Conservation (phyloP, 2,113 vertebrate species). For the Chiloscyllium plagiosum region DNA sequence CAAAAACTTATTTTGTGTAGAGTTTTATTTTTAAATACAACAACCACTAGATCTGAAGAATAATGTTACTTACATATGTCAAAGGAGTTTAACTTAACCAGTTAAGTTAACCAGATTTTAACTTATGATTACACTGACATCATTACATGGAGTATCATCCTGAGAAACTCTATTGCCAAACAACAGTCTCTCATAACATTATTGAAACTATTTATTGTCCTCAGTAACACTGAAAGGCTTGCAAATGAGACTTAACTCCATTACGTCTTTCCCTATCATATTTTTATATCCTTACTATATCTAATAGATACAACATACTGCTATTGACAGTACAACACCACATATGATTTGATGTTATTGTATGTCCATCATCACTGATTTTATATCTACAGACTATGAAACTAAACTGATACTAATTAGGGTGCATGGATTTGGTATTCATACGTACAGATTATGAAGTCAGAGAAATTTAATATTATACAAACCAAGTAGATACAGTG, state of each 20-base stretch:
- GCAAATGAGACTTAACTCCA: background rate
- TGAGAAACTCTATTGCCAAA: background rate
- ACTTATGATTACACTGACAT: background rate
- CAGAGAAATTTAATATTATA: background rate
- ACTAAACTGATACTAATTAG: background rate
- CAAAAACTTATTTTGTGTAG: constrained; percentile 6
- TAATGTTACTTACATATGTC: background rate
- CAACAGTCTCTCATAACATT: background rate
- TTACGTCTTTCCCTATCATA: background rate
- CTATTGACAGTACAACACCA: background rate
- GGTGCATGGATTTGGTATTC: background rate
- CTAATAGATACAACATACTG: background rate
- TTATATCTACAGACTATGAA: background rate
- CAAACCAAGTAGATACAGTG: background rate
- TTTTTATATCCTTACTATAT: background rate
- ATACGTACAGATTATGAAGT: background rate
- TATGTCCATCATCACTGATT: background rate
- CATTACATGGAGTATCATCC: background rate
- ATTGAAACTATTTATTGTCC: background rate
- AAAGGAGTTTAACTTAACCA: background rate
- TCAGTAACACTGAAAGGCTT: background rate
- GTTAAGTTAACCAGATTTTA: background rate
- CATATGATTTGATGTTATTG: background rate
- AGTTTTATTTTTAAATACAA: background rate
- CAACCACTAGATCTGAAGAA: background rate